Evolutionary conservation across 2,113 vertebrate genomes (phyloP).

Genomic region (Callipepla squamata): DNA sequence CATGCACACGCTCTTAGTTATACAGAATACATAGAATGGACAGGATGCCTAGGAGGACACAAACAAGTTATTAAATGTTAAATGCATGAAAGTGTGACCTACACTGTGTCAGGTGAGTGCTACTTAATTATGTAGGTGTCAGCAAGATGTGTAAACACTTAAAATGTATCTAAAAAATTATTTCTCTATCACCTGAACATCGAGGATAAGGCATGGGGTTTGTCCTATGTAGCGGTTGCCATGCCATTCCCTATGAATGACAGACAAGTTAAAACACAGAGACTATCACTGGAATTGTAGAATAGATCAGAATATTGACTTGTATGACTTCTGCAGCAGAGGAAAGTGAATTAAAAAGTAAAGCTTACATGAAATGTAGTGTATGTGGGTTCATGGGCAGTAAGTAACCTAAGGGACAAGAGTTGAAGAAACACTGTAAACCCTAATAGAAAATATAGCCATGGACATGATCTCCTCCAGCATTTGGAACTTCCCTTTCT

Average conservation of each 20-base stretch:
- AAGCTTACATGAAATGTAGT: background rate
- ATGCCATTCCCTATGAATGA: background rate
- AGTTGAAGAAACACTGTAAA: background rate
- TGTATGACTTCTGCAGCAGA: background rate
- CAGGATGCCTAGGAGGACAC: slow-evolving; percentile 7
- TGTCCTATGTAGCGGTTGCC: background rate
- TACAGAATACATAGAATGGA: background rate
- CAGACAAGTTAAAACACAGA: background rate
- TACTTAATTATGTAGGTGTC: slow-evolving; percentile 9
- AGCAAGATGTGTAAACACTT: background rate
- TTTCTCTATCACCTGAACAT: rapidly evolving
- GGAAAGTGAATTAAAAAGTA: background rate
- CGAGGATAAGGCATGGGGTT: background rate
- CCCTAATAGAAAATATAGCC: background rate
- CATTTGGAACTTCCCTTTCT: rapidly evolving
- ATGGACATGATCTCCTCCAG: background rate
- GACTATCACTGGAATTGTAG: background rate
- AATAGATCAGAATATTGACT: background rate
- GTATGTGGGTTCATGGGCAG: too few relatives aligned
- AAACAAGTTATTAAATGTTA: slow-evolving; percentile 31
- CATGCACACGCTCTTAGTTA: background rate
- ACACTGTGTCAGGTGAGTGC: background rate
- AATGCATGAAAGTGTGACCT: background rate
- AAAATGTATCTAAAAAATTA: background rate
- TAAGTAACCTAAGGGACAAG: background rate